These are phyloP conservation scores for Numenius phaeopus DNA, from an alignment of 2,797 vertebrate genomes.

Conservation along the genomic window DNA sequence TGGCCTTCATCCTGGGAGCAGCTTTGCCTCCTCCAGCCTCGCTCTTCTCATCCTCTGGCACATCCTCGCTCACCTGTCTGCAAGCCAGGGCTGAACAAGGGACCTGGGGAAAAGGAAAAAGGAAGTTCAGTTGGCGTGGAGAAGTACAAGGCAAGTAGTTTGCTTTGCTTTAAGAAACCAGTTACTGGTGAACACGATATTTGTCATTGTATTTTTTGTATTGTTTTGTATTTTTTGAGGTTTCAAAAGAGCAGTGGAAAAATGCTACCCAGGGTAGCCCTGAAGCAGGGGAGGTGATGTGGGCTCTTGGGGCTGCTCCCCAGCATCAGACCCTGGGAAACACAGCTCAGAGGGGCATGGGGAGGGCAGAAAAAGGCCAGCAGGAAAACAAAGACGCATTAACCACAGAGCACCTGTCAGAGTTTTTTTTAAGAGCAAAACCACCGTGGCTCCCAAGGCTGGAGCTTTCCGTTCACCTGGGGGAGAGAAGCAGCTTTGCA, in stretches of 20 bases:
- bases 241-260: background rate
- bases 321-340: background rate
- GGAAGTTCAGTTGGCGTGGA: rapidly evolving
- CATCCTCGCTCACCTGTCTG: rapidly evolving
- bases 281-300: rapidly evolving
- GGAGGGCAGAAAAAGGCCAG: background rate
- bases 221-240: background rate
- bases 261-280: background rate
- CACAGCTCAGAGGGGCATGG: rapidly evolving
- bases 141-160: background rate
- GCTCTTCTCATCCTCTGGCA: background rate
- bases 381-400: background rate
- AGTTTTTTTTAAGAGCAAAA: background rate
- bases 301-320: background rate
- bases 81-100: background rate
- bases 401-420: rapidly evolving
- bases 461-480: background rate
- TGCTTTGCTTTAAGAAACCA: background rate
- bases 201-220: background rate
- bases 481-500: background rate
- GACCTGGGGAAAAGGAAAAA: background rate
- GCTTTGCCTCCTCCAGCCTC: background rate
- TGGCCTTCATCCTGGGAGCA: background rate
- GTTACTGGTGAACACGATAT: rapidly evolving
- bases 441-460: background rate